phyloP scores from a whole-genome alignment of 2,888 invertebrate genomes.

The Pammene aurita region DNA sequence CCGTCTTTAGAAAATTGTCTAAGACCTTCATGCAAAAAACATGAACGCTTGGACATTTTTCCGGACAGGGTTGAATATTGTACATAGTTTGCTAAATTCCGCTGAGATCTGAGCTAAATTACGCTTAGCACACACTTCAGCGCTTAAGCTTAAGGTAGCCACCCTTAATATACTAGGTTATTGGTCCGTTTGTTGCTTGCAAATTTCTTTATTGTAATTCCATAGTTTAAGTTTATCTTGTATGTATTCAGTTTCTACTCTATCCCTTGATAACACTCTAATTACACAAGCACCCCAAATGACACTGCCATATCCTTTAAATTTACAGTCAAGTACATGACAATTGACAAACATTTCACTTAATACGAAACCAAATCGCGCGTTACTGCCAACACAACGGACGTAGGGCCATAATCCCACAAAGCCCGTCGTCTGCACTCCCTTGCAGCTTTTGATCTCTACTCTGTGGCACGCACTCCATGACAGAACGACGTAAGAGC shows the following conservation, averaged over 20 bases:
- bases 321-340: constrained; percentile 17
- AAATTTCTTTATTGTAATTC: too few species aligned
- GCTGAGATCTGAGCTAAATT: too few species aligned
- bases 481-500: not conserved
- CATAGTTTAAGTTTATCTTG: too few species aligned
- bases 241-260: not conserved
- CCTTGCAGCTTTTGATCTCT: constrained; percentile 39
- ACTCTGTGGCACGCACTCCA: not conserved
- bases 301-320: not conserved
- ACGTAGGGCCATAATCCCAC: constrained; percentile 41
- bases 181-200: too few species aligned
- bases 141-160: too few species aligned
- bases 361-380: constrained; percentile 29
- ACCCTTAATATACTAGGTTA: too few species aligned
- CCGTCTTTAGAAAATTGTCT: too few species aligned
- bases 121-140: too few species aligned
- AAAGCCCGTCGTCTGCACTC: constrained; percentile 39
- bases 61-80: too few species aligned
- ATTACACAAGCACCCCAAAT: not conserved
- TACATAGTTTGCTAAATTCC: too few species aligned
- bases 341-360: constrained; percentile 26
- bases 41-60: too few species aligned
- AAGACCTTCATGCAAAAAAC: too few species aligned
- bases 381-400: constrained; percentile 34
- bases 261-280: not conserved